Percentiles rank a stretch among this genome's conserved stretches.
Evolutionary conservation across 1,140 invertebrate genomes (phyloP).

Genomic region (Bacillus rossius): DNA sequence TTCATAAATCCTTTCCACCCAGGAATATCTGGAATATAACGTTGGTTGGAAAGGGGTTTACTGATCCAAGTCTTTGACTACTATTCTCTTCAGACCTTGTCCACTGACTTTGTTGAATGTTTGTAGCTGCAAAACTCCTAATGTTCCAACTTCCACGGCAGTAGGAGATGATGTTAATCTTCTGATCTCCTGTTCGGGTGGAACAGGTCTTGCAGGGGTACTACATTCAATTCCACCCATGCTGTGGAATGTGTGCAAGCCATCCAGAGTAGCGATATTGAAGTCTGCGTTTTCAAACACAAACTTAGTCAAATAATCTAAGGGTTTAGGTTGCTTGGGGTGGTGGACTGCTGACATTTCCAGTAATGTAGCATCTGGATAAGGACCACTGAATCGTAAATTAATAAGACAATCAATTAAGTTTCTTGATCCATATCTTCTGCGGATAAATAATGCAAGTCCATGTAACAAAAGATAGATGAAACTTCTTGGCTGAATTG

Average conservation of each 20-base stretch:
- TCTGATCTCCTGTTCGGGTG: background rate
- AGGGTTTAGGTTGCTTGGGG: too few species aligned
- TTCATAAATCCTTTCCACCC: constrained; percentile 30
- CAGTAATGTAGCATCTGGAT: too few species aligned
- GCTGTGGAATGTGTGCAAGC: constrained; percentile 25
- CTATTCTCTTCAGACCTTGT: background rate
- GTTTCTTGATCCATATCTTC: too few species aligned
- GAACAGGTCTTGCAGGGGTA: constrained; percentile 9
- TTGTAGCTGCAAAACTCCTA: background rate
- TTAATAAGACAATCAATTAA: too few species aligned
- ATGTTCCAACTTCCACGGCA: background rate
- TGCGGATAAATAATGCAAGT: too few species aligned
- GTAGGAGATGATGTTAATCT: background rate
- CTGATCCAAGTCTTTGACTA: background rate
- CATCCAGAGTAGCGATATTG: constrained; percentile 26
- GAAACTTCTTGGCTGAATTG: too few species aligned
- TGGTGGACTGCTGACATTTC: too few species aligned
- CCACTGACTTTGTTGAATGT: background rate
- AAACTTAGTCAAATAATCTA: background rate
- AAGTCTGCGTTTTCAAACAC: constrained; percentile 31
- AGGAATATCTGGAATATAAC: constrained; percentile 16
- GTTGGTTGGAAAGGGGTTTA: constrained; percentile 16
- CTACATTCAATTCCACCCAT: constrained; percentile 27
- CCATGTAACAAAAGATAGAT: too few species aligned
- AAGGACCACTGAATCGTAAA: too few species aligned